A percentile compares a stretch with the other conserved stretches of the same genome.
phyloP scores from a whole-genome alignment of 2,113 vertebrate genomes.

The Turdus rufiventris region DNA sequence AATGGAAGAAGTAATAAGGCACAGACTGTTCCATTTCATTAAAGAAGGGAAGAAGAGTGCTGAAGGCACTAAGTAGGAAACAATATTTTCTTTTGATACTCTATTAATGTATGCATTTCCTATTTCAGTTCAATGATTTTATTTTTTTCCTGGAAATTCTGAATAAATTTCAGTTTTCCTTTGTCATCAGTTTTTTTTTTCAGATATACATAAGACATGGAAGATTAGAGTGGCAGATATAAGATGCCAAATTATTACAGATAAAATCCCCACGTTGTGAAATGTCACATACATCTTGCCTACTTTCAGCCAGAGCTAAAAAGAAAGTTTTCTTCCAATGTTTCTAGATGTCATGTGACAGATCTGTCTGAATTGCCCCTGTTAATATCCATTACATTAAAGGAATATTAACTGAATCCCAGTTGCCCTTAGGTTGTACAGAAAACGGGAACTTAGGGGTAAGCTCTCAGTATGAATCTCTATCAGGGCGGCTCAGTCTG shows the following conservation, averaged over 20 bases:
- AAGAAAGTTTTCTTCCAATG: not conserved
- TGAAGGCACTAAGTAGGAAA: not conserved
- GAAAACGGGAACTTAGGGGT: not conserved
- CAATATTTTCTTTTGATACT: not conserved
- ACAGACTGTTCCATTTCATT: constrained; percentile 75
- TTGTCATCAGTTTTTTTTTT: not conserved
- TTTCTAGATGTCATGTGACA: not conserved
- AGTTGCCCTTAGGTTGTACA: not conserved
- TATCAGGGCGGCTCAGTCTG: not conserved
- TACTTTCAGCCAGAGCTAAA: not conserved
- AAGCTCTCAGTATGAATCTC: not conserved
- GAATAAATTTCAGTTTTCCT: not conserved
- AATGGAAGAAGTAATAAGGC: constrained; percentile 73
- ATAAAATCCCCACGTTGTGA: not conserved
- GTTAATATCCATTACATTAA: not conserved
- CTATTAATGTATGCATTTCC: not conserved
- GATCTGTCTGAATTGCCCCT: not conserved
- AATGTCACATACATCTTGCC: not conserved
- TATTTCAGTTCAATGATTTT: not conserved
- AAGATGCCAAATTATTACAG: not conserved
- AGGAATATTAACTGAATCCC: not conserved
- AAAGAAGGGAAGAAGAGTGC: constrained; percentile 62
- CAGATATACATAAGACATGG: not conserved
- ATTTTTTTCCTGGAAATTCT: not conserved
- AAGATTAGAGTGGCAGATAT: not conserved